These are phyloP conservation scores for Gandaritis pyraliata DNA, from an alignment of 2,888 invertebrate species.

Conservation along the genomic window DNA sequence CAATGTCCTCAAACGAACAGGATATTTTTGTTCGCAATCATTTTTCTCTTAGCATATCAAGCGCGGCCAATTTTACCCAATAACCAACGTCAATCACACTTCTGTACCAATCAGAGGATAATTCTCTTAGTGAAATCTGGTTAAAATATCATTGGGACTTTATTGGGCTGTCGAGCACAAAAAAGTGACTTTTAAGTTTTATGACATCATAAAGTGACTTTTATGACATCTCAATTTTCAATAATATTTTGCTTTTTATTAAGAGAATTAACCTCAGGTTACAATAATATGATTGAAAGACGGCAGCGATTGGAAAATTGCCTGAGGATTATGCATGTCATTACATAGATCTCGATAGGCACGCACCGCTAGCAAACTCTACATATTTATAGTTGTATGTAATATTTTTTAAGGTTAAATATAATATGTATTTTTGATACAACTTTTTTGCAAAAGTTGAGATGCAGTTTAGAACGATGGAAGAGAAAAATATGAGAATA, in stretches of 20 bases:
- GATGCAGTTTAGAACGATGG: too few relatives aligned
- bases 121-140: too few relatives aligned
- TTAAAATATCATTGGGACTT: too few relatives aligned
- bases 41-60: conserved; percentile 18
- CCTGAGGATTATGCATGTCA: conserved; percentile 11
- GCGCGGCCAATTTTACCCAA: conserved; percentile 32
- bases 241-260: too few relatives aligned
- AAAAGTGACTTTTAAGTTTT: too few relatives aligned
- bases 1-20: conserved; percentile 11
- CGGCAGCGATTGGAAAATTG: conserved; percentile 35
- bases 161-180: too few relatives aligned
- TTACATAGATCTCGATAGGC: background rate
- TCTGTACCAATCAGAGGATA: conserved; percentile 18
- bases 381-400: background rate
- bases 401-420: background rate
- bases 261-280: conserved; percentile 2
- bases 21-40: conserved; percentile 19
- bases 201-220: too few relatives aligned
- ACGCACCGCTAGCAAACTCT: background rate
- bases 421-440: too few relatives aligned
- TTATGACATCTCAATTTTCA: too few relatives aligned
- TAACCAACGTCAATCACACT: conserved; percentile 37
- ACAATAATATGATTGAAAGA: conserved; percentile 26
- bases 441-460: too few relatives aligned
- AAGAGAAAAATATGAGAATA: too few relatives aligned